Evolutionary conservation across 2,797 vertebrate genomes (phyloP), one percentile per base, ranked within the genome.

Genomic region (Odontamblyopus rebecca): DNA sequence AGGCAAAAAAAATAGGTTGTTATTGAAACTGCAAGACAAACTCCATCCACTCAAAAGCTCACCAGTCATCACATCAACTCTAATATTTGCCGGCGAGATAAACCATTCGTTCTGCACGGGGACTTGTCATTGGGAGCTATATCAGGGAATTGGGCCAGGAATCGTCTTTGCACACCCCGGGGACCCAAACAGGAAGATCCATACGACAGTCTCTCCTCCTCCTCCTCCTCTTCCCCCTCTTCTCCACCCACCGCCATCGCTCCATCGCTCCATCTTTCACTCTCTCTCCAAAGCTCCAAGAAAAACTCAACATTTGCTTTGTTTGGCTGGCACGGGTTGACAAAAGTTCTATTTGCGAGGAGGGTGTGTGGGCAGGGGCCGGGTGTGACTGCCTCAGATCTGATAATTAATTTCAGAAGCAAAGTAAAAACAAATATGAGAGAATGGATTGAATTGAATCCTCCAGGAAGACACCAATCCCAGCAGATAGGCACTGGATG

Each of bases 131-230:
- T 82, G 77, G 73, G 63, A 86, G 88, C 83, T 93, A 92, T 92
- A 89, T 78, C 85, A 69, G 79, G 86, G 89, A 90, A 91, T 82
- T 71, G 90, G 90, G 89, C 84, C 84, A 89, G 72, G 72, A 77
- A 61, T 81, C 75, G 83, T 54, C 81, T 74, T 67, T 16, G 69
- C 1, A 71, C 84, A 76, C 86, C 89, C 82, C 4, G 30, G 85
- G 83, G 87, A 89, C 62, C 8, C 44, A 80, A 76, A 76, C 71
- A 71, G 54, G 80, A 84, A 35, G 57, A 79, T 83, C 79, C 67
- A 75, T 73, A 70, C 69, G 67, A 72, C 41, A 7, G 30, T 75
- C 53, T 61, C 53, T 61, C 12, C 64, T 59, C 32, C 66, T 38
- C 29, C 75, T 59, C 67, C 11, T 74, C 64, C 18, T 66, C 11